Evolutionary conservation across 2,113 vertebrate genomes (phyloP), one percentile per base, ranked within the genome.

Genomic region (Trichechus manatus): DNA sequence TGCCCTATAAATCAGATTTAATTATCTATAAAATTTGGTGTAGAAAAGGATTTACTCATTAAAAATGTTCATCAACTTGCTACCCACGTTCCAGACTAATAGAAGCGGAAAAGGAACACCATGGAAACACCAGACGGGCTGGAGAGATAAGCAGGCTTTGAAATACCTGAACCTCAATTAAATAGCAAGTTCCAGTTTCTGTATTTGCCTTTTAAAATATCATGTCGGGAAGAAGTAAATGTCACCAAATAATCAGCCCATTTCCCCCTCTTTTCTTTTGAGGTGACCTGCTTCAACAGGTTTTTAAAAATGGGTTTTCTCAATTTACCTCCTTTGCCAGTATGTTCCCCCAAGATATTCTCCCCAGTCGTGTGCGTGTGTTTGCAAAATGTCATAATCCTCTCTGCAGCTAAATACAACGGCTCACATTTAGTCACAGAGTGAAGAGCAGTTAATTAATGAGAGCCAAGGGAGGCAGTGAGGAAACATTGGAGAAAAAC

Each of bases 51-150:
- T 97, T 97, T 97, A 97, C 97, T 98, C 97, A 97, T 96, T 98
- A 97, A 98, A 98, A 97, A 96, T 96, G 91, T 97, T 97, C 95
- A 97, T 97, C 97, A 93, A 93, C 97, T 97, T 97, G 95, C 97
- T 97, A 89, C 96, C 96, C 94, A 97, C 98, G 97, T 92, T 95
- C 44, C 94, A 50, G 95, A 82, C 88, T 95, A 93, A 98, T 93
- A 96, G 96, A 98, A 97, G 95, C 33, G 29, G 92, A 95, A 97
- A 95, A 93, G 95, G 87, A 96, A 84, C 59, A 79, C 53, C 95
- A 94, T 96, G 95, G 97, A 96, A 97, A 83, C 59, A 91, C 39
- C 95, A 96, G 97, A 92, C 68, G 68, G 64, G 92, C 96, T 64
- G 44, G 0, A 13, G 81, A 96, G 96, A 95, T 95, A 97, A 96